Base-by-base conservation (phyloP, 1,140 invertebrate species). In the Hermetia illucens region DNA sequence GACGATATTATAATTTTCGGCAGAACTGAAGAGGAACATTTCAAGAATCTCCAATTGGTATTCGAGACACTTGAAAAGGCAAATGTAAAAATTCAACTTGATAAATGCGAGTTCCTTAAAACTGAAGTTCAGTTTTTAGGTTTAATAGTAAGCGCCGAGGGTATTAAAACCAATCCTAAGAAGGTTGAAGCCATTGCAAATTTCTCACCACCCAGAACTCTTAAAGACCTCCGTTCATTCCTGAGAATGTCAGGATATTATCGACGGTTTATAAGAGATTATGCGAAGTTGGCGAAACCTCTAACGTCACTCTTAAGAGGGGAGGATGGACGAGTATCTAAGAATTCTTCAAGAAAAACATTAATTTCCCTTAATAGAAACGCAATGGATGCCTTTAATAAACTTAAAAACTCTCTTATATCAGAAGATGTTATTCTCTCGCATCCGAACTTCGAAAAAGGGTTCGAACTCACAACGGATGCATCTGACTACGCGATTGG, bases 371-470 rank as follows among this genome's bases (percentile, higher is more conserved):
- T 32, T 13, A 16, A 21, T 19, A 29, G 18, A 17, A 4, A 10
- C 4, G 32, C 50, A 42, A 18, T 55, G 41, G 19, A 47, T 6
- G 44, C 52, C 12, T 62, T 65, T 38, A 44, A 64, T 18, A 43
- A 24, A 24, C 44, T 62, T 17, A 62, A 59, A 54, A 39, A 52
- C 21, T 46, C 50, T 17, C 31, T n/a, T n/a, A n/a, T 67, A 29
- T 56, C 45, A 5, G 54, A 53, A 13, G 45, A 59, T 16, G 54
- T 53, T 4, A 42, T 66, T 20, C 41, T 66, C 13, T 44, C 45
- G 40, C 54, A 49, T 30, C 52, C 53, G 2, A 45, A 59, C 29
- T 56, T 54, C 34, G n/a, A 22, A 1, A 39, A 48, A 34, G 36
- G 33, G 13, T 55, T 57, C 30, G 44, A 44, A 10, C 36, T 55